A percentile compares a stretch with the other conserved stretches of the same genome.
These are phyloP conservation scores for Drepanosiphum platanoidis DNA, from an alignment of 2,888 invertebrate genomes.

Conservation along the genomic window DNA sequence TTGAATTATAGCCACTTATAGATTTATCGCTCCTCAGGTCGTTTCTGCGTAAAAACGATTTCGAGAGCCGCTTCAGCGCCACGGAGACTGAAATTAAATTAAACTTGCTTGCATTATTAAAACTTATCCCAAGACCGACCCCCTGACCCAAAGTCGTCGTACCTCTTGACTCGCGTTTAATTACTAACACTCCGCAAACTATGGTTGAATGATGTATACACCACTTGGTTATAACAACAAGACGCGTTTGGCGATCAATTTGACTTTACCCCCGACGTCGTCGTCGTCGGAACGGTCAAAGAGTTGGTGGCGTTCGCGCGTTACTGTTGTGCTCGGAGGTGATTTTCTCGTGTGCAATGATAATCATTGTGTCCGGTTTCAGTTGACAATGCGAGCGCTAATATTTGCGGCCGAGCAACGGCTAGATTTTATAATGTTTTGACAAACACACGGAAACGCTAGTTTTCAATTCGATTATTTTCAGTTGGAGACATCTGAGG, in stretches of 20 bases:
- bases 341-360: not conserved
- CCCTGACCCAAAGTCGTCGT: not conserved
- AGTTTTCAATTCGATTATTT: no score
- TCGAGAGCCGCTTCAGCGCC: not conserved
- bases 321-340: not conserved
- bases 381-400: not conserved
- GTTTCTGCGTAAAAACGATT: not conserved
- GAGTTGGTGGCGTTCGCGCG: not conserved
- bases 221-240: slow-evolving; percentile 1
- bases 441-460: no score
- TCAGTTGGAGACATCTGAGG: no score
- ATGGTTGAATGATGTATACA: not conserved
- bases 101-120: slow-evolving; percentile 34
- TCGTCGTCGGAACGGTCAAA: not conserved
- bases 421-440: no score
- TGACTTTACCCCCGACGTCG: not conserved
- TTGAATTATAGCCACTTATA: not conserved
- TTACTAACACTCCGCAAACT: slow-evolving; percentile 15
- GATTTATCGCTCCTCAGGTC: not conserved
- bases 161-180: slow-evolving; percentile 6
- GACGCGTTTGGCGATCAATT: slow-evolving; percentile 12
- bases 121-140: slow-evolving; percentile 1
- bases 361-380: not conserved
- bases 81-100: not conserved
- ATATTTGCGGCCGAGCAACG: no score